phyloP scores from a whole-genome alignment of 92 coral and sea anemone species.

The Bergia sp. region DNA sequence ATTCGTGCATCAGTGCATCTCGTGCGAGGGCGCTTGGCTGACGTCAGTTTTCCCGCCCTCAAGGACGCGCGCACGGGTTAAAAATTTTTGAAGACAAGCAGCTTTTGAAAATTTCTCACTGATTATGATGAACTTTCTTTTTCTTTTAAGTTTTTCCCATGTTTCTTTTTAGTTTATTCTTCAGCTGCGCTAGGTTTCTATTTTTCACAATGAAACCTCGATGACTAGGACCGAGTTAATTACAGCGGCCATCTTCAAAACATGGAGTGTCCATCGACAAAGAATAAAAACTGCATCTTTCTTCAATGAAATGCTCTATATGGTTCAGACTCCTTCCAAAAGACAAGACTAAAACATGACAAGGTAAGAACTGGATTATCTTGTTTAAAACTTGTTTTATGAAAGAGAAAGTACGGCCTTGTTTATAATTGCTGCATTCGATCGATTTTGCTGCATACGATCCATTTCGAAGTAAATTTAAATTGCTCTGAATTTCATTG shows the following conservation, averaged over 20 bases:
- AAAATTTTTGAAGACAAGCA: slow-evolving; percentile 2
- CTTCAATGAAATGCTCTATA: background rate
- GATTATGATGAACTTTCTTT: background rate
- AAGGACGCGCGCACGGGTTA: background rate
- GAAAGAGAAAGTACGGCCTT: slow-evolving; percentile 13
- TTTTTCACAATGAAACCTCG: background rate
- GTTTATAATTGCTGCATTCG: slow-evolving; percentile 15
- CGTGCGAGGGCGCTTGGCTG: slow-evolving; percentile 4
- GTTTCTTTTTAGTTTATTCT: background rate
- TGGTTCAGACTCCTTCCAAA: slow-evolving; percentile 1
- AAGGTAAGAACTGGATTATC: slow-evolving; percentile 14
- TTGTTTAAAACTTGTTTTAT: slow-evolving; percentile 9
- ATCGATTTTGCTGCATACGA: slow-evolving; percentile 15
- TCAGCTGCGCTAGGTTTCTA: slow-evolving; percentile 4
- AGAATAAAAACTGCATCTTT: background rate
- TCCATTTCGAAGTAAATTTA: slow-evolving; percentile 6
- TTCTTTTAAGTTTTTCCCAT: background rate
- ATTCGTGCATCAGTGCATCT: slow-evolving; percentile 10
- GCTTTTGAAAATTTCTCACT: background rate
- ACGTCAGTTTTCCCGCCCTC: slow-evolving; percentile 9
- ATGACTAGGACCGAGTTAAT: background rate
- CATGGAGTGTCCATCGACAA: background rate
- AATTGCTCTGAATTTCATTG: slow-evolving; percentile 20
- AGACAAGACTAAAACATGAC: slow-evolving; percentile 12
- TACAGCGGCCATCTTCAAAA: background rate